Conservation (phyloP, 2,888 invertebrate genomes). For the Pinctada fucata region DNA sequence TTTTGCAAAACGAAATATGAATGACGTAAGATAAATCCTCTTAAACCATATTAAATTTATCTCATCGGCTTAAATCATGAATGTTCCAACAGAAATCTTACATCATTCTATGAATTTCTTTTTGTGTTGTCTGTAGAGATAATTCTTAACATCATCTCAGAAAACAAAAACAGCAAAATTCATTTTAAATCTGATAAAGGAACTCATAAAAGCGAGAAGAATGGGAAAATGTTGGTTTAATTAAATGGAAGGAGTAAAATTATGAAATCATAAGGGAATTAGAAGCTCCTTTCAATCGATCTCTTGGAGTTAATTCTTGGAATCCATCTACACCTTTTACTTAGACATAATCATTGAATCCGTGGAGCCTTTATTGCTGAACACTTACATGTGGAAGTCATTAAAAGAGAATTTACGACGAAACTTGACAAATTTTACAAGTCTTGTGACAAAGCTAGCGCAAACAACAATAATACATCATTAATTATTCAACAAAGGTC, state of each 20-base stretch:
- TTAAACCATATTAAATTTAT: too few species aligned
- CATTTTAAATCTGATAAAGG: too few species aligned
- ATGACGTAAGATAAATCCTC: too few species aligned
- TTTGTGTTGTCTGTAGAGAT: too few species aligned
- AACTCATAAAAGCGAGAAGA: too few species aligned
- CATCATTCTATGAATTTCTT: too few species aligned
- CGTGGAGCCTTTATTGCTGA: neutral
- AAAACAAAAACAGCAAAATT: too few species aligned
- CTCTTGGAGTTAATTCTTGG: neutral
- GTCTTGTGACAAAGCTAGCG: neutral
- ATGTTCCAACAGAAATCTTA: too few species aligned
- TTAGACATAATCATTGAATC: neutral
- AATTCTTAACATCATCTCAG: too few species aligned
- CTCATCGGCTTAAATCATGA: too few species aligned
- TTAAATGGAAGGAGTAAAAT: neutral
- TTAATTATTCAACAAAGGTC: neutral
- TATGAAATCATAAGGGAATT: neutral
- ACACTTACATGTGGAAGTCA: neutral
- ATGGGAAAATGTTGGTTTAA: too few species aligned
- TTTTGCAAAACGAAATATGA: too few species aligned
- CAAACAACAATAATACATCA: neutral
- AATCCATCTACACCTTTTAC: neutral
- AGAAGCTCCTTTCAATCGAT: neutral
- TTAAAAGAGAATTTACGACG: neutral
- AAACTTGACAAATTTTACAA: neutral